A percentile compares a stretch with the other conserved stretches of the same genome.
These are phyloP conservation scores for Fregata magnificens DNA, from an alignment of 2,113 vertebrate species.

Conservation along the genomic window DNA sequence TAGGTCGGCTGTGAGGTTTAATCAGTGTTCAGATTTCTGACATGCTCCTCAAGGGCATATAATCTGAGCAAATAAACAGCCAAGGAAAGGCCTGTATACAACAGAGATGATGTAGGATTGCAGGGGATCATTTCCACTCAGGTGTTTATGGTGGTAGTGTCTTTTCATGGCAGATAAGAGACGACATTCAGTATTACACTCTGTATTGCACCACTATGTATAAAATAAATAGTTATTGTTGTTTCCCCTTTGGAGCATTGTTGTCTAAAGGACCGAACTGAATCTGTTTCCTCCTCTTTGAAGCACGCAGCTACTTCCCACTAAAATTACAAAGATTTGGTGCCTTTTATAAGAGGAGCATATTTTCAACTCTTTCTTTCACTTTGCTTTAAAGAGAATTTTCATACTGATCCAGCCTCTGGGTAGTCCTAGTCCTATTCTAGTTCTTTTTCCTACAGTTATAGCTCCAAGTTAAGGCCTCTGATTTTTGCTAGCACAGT, in stretches of 20 bases:
- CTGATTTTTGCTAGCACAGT: background rate
- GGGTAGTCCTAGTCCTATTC: background rate
- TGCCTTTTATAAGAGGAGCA: background rate
- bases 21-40: conserved; percentile 49
- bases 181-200: background rate
- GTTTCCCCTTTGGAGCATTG: background rate
- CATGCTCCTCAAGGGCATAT: conserved; percentile 24
- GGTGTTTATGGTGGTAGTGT: conserved; percentile 37
- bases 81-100: conserved; percentile 14
- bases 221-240: conserved; percentile 17
- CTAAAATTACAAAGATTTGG: background rate
- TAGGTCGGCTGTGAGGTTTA: conserved; percentile 61
- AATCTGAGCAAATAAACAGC: conserved; percentile 43
- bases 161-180: conserved; percentile 54
- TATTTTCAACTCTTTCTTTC: background rate
- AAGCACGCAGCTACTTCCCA: background rate
- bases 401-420: background rate
- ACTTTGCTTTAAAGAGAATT: background rate
- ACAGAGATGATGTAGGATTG: conserved; percentile 28
- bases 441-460: background rate
- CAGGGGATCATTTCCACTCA: conserved; percentile 44
- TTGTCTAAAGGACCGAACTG: background rate
- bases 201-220: background rate
- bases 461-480: background rate
- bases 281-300: background rate